Evolutionary conservation across 2,113 vertebrate species (phyloP).

Genomic region (Sphyrna mokarran): DNA sequence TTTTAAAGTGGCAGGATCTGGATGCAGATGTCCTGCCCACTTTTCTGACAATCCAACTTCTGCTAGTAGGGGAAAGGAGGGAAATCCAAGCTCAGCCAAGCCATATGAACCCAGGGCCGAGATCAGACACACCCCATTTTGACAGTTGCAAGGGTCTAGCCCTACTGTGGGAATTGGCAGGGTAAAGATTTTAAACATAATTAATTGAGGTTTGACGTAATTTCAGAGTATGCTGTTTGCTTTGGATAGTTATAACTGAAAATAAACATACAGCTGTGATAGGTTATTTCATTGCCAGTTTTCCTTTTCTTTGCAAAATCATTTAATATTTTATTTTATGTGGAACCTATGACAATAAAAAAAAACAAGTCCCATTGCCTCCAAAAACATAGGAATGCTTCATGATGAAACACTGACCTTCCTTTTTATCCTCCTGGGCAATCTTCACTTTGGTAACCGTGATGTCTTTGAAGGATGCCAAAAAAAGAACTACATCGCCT

Average conservation of each 20-base stretch:
- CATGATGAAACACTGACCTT: slow-evolving; percentile 59
- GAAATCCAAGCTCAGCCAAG: too few species aligned
- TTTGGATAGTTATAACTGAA: neutral
- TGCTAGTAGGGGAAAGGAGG: too few species aligned
- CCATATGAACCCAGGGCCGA: too few species aligned
- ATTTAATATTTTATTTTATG: neutral
- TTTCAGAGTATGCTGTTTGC: neutral
- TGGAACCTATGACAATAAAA: neutral
- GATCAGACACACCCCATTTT: too few species aligned
- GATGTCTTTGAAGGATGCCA: slow-evolving; percentile 95
- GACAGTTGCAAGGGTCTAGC: too few species aligned
- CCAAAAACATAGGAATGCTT: neutral
- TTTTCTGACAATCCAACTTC: too few species aligned
- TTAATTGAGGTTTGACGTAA: neutral
- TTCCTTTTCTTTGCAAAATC: neutral
- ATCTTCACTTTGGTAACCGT: slow-evolving; percentile 88
- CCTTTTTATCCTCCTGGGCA: slow-evolving; percentile 81
- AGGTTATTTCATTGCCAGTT: neutral
- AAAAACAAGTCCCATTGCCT: neutral
- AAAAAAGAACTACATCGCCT: slow-evolving; percentile 94
- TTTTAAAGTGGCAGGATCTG: too few species aligned
- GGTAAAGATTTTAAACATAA: neutral
- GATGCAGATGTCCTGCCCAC: too few species aligned
- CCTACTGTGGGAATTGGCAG: too few species aligned
- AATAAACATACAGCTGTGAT: neutral